These are phyloP conservation scores for Zaprionus africanus DNA, from an alignment of 1,140 invertebrate genomes.

Conservation along the genomic window DNA sequence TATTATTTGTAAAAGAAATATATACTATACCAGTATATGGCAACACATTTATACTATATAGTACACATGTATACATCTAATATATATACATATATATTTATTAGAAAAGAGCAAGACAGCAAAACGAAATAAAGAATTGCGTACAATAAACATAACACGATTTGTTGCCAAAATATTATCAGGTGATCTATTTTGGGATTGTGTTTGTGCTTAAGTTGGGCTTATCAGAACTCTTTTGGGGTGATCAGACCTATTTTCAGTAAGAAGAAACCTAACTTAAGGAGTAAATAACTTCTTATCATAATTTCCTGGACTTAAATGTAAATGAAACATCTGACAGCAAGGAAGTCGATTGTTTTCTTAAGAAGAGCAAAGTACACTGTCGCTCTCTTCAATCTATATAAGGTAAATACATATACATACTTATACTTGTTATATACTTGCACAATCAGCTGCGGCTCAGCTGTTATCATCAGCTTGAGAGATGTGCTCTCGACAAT, in stretches of 20 bases:
- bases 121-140: conserved; percentile 42
- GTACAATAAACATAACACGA: conserved; percentile 45
- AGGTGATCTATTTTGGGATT: neutral
- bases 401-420: neutral
- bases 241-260: neutral
- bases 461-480: conserved; percentile 37
- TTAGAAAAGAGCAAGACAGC: conserved; percentile 21
- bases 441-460: conserved; percentile 16
- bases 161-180: conserved; percentile 36
- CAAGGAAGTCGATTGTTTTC: neutral
- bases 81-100: conserved; percentile 34
- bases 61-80: conserved; percentile 18
- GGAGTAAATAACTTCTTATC: neutral
- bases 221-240: neutral
- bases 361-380: conserved; percentile 37
- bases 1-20: conserved; percentile 43
- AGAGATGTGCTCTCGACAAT: conserved; percentile 26
- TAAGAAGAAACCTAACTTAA: neutral
- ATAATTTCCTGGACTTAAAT: neutral
- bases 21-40: conserved; percentile 20
- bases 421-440: conserved; percentile 6
- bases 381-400: neutral
- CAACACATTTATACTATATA: conserved; percentile 50
- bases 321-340: neutral
- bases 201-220: neutral